Percentiles rank a stretch among this genome's conserved stretches.
Evolutionary conservation across 2,888 invertebrate genomes (phyloP).

Genomic region (Ichneumoninae sp.): DNA sequence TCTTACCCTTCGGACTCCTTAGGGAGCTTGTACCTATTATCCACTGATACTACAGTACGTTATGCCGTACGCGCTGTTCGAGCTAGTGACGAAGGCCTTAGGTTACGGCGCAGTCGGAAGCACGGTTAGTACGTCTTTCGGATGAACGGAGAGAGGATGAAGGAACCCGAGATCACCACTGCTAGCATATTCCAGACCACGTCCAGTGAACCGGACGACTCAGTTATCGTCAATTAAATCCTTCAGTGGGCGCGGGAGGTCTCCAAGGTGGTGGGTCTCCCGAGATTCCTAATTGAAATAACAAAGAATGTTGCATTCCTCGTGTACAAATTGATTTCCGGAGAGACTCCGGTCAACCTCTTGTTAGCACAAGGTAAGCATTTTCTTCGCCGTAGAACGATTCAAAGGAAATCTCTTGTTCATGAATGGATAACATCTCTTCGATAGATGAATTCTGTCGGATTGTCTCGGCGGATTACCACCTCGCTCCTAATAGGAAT

Average conservation of each 20-base stretch:
- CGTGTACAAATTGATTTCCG: too few relatives aligned
- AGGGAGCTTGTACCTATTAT: constrained; percentile 68
- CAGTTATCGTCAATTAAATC: neutral
- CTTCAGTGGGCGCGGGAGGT: neutral
- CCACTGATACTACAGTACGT: constrained; percentile 67
- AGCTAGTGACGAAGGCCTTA: constrained; percentile 73
- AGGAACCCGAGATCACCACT: neutral
- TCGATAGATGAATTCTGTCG: too few relatives aligned
- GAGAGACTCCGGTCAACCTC: too few relatives aligned
- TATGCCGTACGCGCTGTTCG: constrained; percentile 67
- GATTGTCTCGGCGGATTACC: too few relatives aligned
- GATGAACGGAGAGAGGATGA: constrained; percentile 51
- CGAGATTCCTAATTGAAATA: too few relatives aligned
- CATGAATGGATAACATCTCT: too few relatives aligned
- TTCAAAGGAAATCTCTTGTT: too few relatives aligned
- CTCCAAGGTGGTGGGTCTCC: too few relatives aligned
- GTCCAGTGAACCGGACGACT: neutral
- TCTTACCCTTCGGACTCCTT: constrained; percentile 54
- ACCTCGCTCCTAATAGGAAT: too few relatives aligned
- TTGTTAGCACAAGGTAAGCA: too few relatives aligned
- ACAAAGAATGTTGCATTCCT: too few relatives aligned
- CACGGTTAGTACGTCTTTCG: constrained; percentile 78
- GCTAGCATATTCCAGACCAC: neutral
- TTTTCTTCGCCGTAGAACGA: too few relatives aligned
- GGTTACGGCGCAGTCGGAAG: constrained; percentile 78